These are phyloP conservation scores for Neogale vison DNA, from an alignment of 2,113 vertebrate genomes.

Conservation along the genomic window DNA sequence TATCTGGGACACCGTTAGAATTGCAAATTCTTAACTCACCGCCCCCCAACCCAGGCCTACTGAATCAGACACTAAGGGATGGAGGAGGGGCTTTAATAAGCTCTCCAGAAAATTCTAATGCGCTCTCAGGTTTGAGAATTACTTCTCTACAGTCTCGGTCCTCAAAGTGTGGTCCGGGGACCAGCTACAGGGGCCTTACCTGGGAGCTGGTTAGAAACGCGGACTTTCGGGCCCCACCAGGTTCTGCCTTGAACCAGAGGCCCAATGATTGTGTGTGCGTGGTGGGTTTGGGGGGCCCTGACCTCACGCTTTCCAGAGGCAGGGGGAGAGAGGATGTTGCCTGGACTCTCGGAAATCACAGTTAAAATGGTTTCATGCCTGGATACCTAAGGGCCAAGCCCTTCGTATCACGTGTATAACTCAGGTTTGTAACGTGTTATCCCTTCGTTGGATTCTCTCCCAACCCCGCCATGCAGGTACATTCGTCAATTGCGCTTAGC, in stretches of 20 bases:
- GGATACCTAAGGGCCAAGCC: background rate
- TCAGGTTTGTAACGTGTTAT: no score
- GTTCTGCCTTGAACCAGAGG: background rate
- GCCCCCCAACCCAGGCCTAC: no score
- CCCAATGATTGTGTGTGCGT: background rate
- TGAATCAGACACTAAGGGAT: background rate
- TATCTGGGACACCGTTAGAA: background rate
- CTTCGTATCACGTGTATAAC: background rate
- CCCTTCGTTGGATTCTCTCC: background rate
- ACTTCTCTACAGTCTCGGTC: background rate
- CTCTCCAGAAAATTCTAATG: background rate
- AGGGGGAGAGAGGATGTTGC: background rate
- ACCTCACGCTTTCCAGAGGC: background rate
- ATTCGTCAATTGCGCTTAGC: background rate
- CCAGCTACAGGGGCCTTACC: background rate
- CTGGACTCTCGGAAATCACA: background rate
- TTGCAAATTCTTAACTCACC: background rate
- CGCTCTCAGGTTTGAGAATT: background rate
- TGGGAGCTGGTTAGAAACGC: background rate
- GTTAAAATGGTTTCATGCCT: background rate
- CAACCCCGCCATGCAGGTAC: background rate
- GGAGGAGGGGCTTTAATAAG: background rate
- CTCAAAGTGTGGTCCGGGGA: background rate
- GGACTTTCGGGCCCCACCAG: background rate
- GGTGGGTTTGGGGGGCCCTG: background rate